phyloP scores from a whole-genome alignment of 1,140 invertebrate species.

The Apocrypta bakeri region DNA sequence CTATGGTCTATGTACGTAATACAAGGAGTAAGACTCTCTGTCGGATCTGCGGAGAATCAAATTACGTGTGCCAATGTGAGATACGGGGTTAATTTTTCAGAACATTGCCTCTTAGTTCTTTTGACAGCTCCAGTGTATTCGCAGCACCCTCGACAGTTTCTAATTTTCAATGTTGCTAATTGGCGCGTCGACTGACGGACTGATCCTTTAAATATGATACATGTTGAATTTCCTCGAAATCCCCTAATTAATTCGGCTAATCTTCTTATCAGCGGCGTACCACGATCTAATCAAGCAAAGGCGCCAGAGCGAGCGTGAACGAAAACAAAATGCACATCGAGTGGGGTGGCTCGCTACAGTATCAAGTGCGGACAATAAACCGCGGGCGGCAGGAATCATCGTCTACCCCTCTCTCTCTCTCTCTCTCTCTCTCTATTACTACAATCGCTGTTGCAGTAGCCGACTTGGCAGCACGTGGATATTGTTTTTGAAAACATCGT shows the following conservation, averaged over 20 bases:
- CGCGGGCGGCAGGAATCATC: not conserved
- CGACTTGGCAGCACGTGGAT: constrained; percentile 66
- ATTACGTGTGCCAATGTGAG: too few species aligned
- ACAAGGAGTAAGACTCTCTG: not conserved
- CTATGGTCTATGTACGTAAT: too few species aligned
- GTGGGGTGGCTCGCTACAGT: not conserved
- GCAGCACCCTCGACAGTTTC: too few species aligned
- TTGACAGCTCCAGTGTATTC: too few species aligned
- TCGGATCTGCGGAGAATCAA: not conserved
- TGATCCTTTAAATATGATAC: too few species aligned
- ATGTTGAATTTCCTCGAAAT: not conserved
- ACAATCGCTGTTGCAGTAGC: not conserved
- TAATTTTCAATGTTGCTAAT: too few species aligned
- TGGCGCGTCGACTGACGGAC: too few species aligned
- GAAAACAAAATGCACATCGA: constrained; percentile 16
- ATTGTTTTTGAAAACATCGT: constrained; percentile 75
- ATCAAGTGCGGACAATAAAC: constrained; percentile 21
- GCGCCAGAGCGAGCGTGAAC: not conserved
- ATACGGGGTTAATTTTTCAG: not conserved
- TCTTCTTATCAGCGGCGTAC: not conserved
- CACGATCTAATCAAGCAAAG: not conserved
- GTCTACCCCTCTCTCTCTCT: not conserved
- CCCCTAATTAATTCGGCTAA: not conserved
- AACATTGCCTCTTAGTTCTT: not conserved
- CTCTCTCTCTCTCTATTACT: not conserved